phyloP scores from a whole-genome alignment of 2,113 vertebrate genomes.

The Fulica atra region DNA sequence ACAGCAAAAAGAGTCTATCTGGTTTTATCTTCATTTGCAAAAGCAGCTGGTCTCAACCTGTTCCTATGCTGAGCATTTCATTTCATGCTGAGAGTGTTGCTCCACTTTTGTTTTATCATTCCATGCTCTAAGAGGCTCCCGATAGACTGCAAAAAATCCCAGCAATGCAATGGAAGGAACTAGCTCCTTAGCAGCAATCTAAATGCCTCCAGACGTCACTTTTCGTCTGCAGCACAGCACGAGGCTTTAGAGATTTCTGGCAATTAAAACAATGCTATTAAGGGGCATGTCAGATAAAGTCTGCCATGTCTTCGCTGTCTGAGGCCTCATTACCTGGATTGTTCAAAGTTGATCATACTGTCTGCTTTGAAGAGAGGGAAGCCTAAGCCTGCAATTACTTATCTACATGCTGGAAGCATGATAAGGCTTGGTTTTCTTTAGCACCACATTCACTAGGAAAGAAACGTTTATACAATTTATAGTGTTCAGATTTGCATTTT shows the following conservation, averaged over 20 bases:
- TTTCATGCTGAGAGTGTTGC: conserved; percentile 7
- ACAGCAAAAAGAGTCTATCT: neutral
- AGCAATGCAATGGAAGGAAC: conserved; percentile 20
- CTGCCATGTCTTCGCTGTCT: neutral
- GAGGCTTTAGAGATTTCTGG: conserved; percentile 4
- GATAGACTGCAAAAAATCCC: neutral
- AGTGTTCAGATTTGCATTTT: neutral
- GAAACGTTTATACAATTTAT: neutral
- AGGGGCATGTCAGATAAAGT: neutral
- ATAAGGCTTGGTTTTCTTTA: neutral
- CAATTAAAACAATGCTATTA: conserved; percentile 34
- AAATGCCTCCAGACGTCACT: neutral
- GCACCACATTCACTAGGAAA: neutral
- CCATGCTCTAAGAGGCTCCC: neutral
- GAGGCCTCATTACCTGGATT: neutral
- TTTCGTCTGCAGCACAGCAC: neutral
- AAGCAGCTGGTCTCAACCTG: conserved; percentile 33
- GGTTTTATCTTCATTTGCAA: neutral
- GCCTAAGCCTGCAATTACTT: neutral
- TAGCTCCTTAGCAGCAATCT: neutral
- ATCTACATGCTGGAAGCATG: neutral
- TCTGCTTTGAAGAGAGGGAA: conserved; percentile 5
- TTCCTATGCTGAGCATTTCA: neutral
- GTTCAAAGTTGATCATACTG: neutral
- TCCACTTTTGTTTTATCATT: conserved; percentile 17